These are phyloP conservation scores for Holocentrus rufus DNA, from an alignment of 2,797 vertebrate genomes.

Conservation along the genomic window DNA sequence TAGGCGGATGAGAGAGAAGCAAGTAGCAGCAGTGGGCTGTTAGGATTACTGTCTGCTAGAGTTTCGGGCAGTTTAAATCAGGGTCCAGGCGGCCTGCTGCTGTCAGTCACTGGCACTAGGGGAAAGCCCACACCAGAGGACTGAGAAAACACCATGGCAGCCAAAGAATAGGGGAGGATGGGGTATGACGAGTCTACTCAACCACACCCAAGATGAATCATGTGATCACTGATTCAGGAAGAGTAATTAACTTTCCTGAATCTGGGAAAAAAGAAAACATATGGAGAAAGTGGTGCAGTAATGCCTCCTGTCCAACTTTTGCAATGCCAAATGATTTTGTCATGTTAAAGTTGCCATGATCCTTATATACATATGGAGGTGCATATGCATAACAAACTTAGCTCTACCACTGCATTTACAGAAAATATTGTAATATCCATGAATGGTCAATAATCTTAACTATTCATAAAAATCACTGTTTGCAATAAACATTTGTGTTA, in stretches of 20 bases:
- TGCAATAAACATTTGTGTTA: too few species aligned
- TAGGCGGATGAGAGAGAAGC: constrained; percentile 46
- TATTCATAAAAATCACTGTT: too few species aligned
- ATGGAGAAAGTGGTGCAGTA: background rate
- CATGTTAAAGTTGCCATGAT: too few species aligned
- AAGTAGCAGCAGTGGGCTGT: constrained; percentile 50
- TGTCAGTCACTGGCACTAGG: constrained; percentile 79
- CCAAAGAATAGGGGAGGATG: constrained; percentile 37
- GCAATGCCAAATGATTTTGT: constrained; percentile 3
- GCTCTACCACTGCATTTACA: too few species aligned
- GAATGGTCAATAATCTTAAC: too few species aligned
- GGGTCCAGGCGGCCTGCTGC: constrained; percentile 78
- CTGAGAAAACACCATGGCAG: constrained; percentile 44
- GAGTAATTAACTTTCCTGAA: background rate
- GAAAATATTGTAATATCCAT: too few species aligned
- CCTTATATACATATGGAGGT: too few species aligned
- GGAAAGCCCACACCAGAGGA: constrained; percentile 61
- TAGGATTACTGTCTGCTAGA: constrained; percentile 75
- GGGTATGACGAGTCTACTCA: background rate
- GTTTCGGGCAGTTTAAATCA: constrained; percentile 81
- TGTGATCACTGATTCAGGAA: background rate
- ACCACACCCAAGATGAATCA: background rate
- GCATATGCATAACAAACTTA: too few species aligned
- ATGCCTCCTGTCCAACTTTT: background rate
- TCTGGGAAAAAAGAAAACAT: background rate